Conservation (phyloP, 2,888 invertebrate genomes). For the Seira musarum region DNA sequence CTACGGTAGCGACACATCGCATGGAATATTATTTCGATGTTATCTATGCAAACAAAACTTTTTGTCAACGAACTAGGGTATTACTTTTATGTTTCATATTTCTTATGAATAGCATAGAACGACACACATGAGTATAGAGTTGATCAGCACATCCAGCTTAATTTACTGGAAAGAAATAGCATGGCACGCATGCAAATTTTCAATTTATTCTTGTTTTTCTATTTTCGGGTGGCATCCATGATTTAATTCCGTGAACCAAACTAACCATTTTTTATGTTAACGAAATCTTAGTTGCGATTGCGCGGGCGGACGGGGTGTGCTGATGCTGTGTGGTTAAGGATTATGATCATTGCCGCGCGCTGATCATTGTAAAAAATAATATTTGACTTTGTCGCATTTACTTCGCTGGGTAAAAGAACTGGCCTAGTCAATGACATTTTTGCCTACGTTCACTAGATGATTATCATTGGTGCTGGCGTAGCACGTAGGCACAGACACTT, state of each 20-base stretch:
- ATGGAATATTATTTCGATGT: too few relatives aligned
- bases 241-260: not conserved
- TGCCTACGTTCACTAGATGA: not conserved
- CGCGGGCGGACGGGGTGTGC: not conserved
- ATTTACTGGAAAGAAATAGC: constrained; percentile 40
- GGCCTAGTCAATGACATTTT: not conserved
- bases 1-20: too few relatives aligned
- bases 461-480: not conserved
- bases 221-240: not conserved
- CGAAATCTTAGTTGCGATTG: constrained; percentile 4
- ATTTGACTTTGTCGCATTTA: not conserved
- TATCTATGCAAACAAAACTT: too few relatives aligned
- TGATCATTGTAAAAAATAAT: not conserved
- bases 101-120: not conserved
- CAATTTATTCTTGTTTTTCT: constrained; percentile 40
- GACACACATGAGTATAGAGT: constrained; percentile 17
- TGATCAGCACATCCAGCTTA: constrained; percentile 14
- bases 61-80: too few relatives aligned
- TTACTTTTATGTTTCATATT: too few relatives aligned
- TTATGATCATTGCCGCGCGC: constrained; percentile 8
- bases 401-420: not conserved
- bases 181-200: constrained; percentile 45
- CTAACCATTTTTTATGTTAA: not conserved
- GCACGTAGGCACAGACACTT: too few relatives aligned
- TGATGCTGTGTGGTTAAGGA: not conserved